Base-by-base conservation (phyloP, 2,113 vertebrate species). In the Boleophthalmus pectinirostris region DNA sequence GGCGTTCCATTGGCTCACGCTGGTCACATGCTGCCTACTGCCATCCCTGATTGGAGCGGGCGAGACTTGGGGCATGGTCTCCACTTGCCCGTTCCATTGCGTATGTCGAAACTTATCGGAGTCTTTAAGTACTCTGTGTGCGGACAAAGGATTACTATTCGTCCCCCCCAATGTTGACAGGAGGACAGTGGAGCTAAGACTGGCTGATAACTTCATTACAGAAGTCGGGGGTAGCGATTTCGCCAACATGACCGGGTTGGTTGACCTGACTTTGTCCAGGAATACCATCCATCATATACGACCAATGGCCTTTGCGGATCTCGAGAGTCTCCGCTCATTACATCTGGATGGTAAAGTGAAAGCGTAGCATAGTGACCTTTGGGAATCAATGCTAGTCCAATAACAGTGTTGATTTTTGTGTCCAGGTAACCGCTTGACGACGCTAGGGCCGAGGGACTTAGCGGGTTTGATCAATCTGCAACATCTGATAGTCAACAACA, bases 121-220 rank as follows among this genome's bases (percentile, higher is more conserved):
- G 83, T 96, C 96, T 0, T 94, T 97, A 23, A 96, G 96, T 91
- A 97, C 96, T 0, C 95, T 97, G 5, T 97, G 96, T 1, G 96
- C 95, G 64, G 95, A 97, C 91, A 97, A 96, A 82, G 96, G 96
- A 46, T 94, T 97, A 58, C 93, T 97, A 38, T 97, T 95, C 0
- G 94, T 97, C 43, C 96, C 96, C 0, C 92, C 94, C 2, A 94
- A 96, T 79, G 94, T 97, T 24, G 96, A 97, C 93, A 93, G 95
- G 2, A 93, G 96, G 68, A 97, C 96, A 0, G 96, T 97, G 47
- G 96, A 97, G 89, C 92, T 97, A 70, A 92, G 95, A 13, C 91
- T 97, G 82, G 96, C 96, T 0, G 96, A 97, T 91, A 97, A 97
- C 90, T 97, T 96, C 83, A 97, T 97, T 84, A 93, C 93, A 24